These are phyloP conservation scores for Rhynchopsitta pachyrhyncha DNA, from an alignment of 2,113 vertebrate species.

Conservation along the genomic window DNA sequence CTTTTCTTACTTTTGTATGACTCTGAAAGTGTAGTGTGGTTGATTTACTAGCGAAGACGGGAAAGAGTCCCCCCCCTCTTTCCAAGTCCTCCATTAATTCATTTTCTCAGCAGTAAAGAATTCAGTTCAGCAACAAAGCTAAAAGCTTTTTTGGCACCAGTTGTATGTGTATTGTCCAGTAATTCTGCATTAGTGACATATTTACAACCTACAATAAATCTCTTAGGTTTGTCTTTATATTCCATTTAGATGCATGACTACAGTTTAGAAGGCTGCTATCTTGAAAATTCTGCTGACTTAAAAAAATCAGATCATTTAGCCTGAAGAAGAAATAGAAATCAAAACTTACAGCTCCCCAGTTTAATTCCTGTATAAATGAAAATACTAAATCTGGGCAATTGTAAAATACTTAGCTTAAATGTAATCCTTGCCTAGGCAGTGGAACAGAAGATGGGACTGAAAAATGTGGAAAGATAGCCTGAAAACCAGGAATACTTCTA, in stretches of 20 bases:
- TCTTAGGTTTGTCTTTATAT: constrained; percentile 80
- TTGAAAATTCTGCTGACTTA: constrained; percentile 79
- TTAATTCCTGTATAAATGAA: constrained; percentile 71
- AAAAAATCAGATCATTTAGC: constrained; percentile 73
- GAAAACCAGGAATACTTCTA: neutral
- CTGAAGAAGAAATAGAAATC: constrained; percentile 69
- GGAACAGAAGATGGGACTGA: neutral
- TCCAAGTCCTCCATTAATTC: constrained; percentile 82
- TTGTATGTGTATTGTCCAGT: constrained; percentile 82
- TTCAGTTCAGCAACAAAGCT: constrained; percentile 85
- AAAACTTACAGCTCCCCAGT: constrained; percentile 54
- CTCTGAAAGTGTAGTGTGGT: constrained; percentile 71
- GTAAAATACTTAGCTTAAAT: constrained; percentile 38
- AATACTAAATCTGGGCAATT: constrained; percentile 46
- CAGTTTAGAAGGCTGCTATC: constrained; percentile 65
- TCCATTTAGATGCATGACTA: constrained; percentile 79
- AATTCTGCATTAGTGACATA: constrained; percentile 84
- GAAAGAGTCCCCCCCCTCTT: constrained; percentile 71
- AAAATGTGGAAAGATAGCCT: neutral
- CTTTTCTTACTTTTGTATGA: constrained; percentile 67
- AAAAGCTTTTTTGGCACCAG: constrained; percentile 88
- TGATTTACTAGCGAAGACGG: constrained; percentile 81
- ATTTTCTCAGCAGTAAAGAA: constrained; percentile 86
- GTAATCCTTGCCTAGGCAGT: neutral
- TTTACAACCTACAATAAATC: constrained; percentile 83